A percentile compares a stretch with the other conserved stretches of the same genome.
Evolutionary conservation across 2,113 vertebrate genomes (phyloP).

Genomic region (Chloebia gouldiae): DNA sequence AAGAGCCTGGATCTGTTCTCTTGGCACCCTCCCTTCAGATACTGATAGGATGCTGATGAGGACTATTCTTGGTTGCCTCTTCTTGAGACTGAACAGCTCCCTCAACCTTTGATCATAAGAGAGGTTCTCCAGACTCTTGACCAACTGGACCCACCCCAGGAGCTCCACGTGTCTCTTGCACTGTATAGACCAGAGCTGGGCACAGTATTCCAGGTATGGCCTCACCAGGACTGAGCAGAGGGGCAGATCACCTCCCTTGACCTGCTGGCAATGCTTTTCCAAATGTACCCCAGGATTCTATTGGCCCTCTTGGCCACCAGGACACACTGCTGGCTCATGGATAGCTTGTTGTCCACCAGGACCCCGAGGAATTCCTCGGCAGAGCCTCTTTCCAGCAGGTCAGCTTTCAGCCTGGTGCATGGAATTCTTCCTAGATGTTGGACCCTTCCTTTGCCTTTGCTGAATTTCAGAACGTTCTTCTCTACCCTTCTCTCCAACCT

Average conservation of each 20-base stretch:
- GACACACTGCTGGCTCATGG: not conserved
- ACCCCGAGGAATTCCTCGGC: fast-evolving
- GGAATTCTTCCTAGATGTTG: not conserved
- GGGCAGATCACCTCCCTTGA: not conserved
- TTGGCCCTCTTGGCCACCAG: not conserved
- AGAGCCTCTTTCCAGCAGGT: not conserved
- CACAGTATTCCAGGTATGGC: not conserved
- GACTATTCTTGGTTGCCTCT: not conserved
- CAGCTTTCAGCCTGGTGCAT: fast-evolving
- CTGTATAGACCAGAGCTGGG: not conserved
- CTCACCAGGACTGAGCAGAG: not conserved
- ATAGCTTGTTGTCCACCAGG: not conserved
- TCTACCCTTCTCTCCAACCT: not conserved
- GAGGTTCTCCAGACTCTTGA: not conserved
- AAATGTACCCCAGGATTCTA: fast-evolving
- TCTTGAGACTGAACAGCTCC: not conserved
- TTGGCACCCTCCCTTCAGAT: not conserved
- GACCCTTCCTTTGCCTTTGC: not conserved
- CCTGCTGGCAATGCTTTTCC: not conserved
- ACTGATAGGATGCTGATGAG: not conserved
- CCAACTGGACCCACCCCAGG: not conserved
- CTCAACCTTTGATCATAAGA: not conserved
- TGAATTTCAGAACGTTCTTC: not conserved
- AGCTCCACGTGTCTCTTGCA: not conserved
- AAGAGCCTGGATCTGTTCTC: not conserved